A percentile compares a stretch with the other conserved stretches of the same genome.
These are phyloP conservation scores for Habroteleia sp. DNA, from an alignment of 2,888 invertebrate genomes.

Conservation along the genomic window DNA sequence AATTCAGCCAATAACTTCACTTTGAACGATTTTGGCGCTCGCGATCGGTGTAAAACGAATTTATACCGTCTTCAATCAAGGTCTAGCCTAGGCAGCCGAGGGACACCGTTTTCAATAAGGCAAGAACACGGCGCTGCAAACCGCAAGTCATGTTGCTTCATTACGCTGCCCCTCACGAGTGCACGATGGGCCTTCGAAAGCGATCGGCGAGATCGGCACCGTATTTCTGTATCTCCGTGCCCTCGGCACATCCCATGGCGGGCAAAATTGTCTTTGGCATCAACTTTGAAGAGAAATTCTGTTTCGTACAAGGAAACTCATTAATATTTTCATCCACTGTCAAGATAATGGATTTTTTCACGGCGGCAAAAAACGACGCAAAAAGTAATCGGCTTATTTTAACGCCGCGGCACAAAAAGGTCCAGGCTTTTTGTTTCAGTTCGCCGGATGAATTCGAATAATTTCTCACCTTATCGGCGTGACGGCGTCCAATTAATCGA, in stretches of 20 bases:
- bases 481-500: constrained; percentile 50
- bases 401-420: constrained; percentile 34
- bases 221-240: constrained; percentile 1
- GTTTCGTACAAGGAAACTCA: constrained; percentile 31
- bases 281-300: too few species aligned
- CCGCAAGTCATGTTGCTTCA: constrained; percentile 80
- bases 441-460: constrained; percentile 17
- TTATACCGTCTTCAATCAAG: constrained; percentile 34
- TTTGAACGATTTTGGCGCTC: constrained; percentile 21
- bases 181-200: constrained; percentile 70
- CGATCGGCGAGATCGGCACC: constrained; percentile 54
- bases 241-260: too few species aligned
- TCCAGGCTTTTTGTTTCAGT: constrained; percentile 26
- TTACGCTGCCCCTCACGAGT: constrained; percentile 78
- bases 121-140: constrained; percentile 77
- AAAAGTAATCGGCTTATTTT: constrained; percentile 32
- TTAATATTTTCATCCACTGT: constrained; percentile 45
- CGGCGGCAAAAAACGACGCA: constrained; percentile 4
- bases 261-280: too few species aligned
- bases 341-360: constrained; percentile 46
- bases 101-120: constrained; percentile 80
- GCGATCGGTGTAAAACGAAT: constrained; percentile 23
- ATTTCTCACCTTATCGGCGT: constrained; percentile 44
- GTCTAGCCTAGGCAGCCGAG: constrained; percentile 70
- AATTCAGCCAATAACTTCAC: constrained; percentile 23